Percentiles rank a stretch among this genome's conserved stretches.
These are phyloP conservation scores for Ctenoplectra terminalis DNA, from an alignment of 1,140 invertebrate species.

Conservation along the genomic window DNA sequence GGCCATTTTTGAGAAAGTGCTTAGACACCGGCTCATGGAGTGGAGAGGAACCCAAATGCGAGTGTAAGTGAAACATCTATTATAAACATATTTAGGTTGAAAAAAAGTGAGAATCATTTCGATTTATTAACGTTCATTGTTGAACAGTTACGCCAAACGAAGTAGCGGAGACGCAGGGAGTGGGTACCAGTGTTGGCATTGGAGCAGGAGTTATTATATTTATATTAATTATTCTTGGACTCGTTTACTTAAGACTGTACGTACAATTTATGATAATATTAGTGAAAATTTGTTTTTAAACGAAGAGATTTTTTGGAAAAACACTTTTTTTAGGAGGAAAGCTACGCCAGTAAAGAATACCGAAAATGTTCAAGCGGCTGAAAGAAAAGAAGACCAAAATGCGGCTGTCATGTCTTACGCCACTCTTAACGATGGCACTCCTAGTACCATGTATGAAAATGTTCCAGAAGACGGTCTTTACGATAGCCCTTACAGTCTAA, in stretches of 20 bases:
- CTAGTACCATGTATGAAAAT: slow-evolving; percentile 88
- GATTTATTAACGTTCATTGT: slow-evolving; percentile 12
- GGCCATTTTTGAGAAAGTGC: slow-evolving; percentile 92
- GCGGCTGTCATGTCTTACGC: slow-evolving; percentile 94
- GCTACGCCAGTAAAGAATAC: slow-evolving; percentile 93
- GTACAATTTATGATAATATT: slow-evolving; percentile 72
- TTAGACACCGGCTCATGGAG: slow-evolving; percentile 92
- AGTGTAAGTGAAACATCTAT: slow-evolving; percentile 81
- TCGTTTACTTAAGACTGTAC: slow-evolving; percentile 91
- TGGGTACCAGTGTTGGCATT: slow-evolving; percentile 91
- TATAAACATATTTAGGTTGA: not conserved
- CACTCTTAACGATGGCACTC: slow-evolving; percentile 87
- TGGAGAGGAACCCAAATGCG: slow-evolving; percentile 90
- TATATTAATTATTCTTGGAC: slow-evolving; percentile 88
- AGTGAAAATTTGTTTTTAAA: too few species aligned
- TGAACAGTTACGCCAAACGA: slow-evolving; percentile 84
- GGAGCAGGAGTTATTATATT: slow-evolving; percentile 90
- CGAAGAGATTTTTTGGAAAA: not conserved
- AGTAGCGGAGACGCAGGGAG: slow-evolving; percentile 85
- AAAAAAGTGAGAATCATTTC: not conserved
- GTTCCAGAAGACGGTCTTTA: slow-evolving; percentile 89
- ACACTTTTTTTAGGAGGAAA: slow-evolving; percentile 86
- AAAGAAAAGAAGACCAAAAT: slow-evolving; percentile 92
- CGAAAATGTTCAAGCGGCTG: slow-evolving; percentile 92
- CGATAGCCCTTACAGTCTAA: slow-evolving; percentile 86